Conservation (phyloP, 2,888 invertebrate species). For the Crematogaster levior region DNA sequence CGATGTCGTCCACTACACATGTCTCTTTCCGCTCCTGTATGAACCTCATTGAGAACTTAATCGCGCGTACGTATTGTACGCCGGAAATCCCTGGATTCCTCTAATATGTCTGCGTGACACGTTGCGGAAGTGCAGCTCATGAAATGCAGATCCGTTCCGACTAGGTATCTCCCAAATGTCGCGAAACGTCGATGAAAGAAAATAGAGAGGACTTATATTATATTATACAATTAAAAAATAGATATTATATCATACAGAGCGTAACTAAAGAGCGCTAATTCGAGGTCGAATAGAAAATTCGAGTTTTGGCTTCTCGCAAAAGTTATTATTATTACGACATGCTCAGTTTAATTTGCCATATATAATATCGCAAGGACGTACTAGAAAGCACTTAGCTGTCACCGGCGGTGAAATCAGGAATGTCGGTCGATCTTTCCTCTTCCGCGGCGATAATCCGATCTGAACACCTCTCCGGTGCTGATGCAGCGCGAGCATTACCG, state of each 20-base stretch:
- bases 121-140: constrained; percentile 68
- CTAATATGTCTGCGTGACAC: constrained; percentile 33
- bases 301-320: neutral
- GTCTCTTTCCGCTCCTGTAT: constrained; percentile 63
- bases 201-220: neutral
- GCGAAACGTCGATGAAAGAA: neutral
- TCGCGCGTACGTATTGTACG: constrained; percentile 58
- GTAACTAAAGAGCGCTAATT: neutral
- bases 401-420: constrained; percentile 44
- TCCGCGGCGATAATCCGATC: constrained; percentile 23
- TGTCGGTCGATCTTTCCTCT: constrained; percentile 52
- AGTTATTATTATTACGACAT: neutral
- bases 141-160: constrained; percentile 65
- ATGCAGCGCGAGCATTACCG: constrained; percentile 26
- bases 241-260: neutral
- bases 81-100: constrained; percentile 68
- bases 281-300: neutral
- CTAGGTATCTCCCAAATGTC: constrained; percentile 11
- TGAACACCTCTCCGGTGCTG: constrained; percentile 16
- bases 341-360: neutral
- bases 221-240: neutral
- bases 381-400: constrained; percentile 48
- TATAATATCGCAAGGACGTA: neutral
- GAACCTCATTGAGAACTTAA: constrained; percentile 70
- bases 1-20: constrained; percentile 28